These are phyloP conservation scores for Heliconius aoede DNA, from an alignment of 2,888 invertebrate genomes.

Conservation along the genomic window DNA sequence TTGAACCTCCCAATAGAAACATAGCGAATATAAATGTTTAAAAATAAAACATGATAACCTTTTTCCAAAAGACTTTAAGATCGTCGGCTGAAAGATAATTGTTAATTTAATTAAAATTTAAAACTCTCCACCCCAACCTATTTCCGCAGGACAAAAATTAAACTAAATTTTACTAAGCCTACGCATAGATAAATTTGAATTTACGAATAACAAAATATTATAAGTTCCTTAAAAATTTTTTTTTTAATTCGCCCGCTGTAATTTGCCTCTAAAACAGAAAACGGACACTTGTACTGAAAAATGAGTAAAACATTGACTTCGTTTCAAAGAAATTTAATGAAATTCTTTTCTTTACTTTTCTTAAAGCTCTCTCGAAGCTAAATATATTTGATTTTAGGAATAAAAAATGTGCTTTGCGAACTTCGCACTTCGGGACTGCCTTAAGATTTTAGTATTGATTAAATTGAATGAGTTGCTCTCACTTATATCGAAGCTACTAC, in stretches of 20 bases:
- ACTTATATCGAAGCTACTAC: constrained; percentile 25
- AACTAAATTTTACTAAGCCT: not conserved
- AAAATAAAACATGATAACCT: too few species aligned
- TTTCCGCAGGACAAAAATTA: not conserved
- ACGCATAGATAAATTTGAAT: not conserved
- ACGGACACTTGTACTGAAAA: constrained; percentile 11
- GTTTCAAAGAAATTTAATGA: constrained; percentile 38
- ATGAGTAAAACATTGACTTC: constrained; percentile 7
- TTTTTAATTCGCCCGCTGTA: not conserved
- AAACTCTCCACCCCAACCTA: not conserved
- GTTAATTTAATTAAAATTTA: not conserved
- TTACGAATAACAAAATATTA: not conserved
- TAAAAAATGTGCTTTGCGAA: constrained; percentile 28
- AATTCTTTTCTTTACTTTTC: constrained; percentile 40
- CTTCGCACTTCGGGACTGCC: constrained; percentile 22
- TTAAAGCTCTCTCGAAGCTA: constrained; percentile 18
- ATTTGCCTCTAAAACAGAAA: constrained; percentile 9
- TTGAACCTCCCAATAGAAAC: too few species aligned
- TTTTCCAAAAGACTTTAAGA: too few species aligned
- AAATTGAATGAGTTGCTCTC: constrained; percentile 35
- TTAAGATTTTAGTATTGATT: constrained; percentile 36
- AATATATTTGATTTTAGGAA: constrained; percentile 29
- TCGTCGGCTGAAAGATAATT: not conserved
- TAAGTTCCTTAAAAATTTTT: not conserved
- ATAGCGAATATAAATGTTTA: too few species aligned